phyloP scores from a whole-genome alignment of 1,140 invertebrate genomes.

The Pectinophora gossypiella region DNA sequence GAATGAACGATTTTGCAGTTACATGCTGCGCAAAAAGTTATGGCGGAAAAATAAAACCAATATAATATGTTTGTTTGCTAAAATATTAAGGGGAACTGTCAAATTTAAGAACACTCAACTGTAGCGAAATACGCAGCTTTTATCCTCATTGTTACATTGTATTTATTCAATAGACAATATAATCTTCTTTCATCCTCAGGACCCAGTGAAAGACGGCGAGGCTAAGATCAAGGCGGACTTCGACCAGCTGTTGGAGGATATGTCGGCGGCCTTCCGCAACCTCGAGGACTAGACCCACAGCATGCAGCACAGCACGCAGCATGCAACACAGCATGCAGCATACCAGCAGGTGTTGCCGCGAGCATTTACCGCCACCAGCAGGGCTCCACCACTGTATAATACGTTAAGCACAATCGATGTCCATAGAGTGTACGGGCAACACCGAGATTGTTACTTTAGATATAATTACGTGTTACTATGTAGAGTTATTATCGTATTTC shows the following conservation, averaged over 20 bases:
- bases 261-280: constrained; percentile 98
- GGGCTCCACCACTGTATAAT: background rate
- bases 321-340: background rate
- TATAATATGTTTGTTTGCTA: too few relatives aligned
- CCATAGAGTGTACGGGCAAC: background rate
- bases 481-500: constrained; percentile 2
- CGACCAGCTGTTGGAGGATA: constrained; percentile 95
- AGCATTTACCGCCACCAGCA: background rate
- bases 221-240: constrained; percentile 97
- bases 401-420: background rate
- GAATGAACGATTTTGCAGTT: too few relatives aligned
- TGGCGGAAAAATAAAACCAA: too few relatives aligned
- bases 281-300: constrained; percentile 82
- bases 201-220: constrained; percentile 98
- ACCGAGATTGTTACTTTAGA: constrained; percentile 1
- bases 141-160: too few relatives aligned
- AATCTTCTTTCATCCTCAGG: constrained; percentile 78
- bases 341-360: background rate
- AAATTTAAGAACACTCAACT: too few relatives aligned
- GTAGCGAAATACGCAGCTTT: too few relatives aligned
- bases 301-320: background rate
- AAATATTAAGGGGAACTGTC: too few relatives aligned
- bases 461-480: constrained; percentile 5
- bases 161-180: background rate
- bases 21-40: too few relatives aligned